These are phyloP conservation scores for Zoroaster sp. DNA, from an alignment of 53 echinoderm and acorn worm species.

Conservation along the genomic window DNA sequence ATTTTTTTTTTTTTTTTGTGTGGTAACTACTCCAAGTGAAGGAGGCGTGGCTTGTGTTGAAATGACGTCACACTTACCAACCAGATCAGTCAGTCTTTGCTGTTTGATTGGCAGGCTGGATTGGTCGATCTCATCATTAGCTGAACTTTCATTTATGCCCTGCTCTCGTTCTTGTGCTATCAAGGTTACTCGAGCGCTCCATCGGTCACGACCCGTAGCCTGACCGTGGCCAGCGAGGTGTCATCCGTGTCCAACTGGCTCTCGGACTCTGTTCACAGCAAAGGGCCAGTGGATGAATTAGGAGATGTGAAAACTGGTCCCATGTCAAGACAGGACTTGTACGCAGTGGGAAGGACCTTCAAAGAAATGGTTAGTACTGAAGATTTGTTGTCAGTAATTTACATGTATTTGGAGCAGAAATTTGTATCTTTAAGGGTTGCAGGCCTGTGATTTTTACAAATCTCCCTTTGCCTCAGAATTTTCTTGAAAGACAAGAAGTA, in stretches of 20 bases:
- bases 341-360: constrained; percentile 85
- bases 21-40: background rate
- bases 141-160: background rate
- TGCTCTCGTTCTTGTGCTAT: background rate
- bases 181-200: constrained; percentile 60
- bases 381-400: too few species aligned
- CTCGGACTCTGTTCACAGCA: constrained; percentile 79
- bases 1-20: background rate
- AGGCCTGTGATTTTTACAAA: too few species aligned
- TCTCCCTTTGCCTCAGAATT: too few species aligned
- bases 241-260: constrained; percentile 85
- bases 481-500: too few species aligned
- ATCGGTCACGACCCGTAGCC: constrained; percentile 56
- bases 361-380: constrained; percentile 81
- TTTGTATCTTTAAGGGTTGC: background rate
- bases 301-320: constrained; percentile 61
- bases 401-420: too few species aligned
- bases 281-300: constrained; percentile 69
- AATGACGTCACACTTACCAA: too few species aligned
- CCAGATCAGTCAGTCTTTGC: too few species aligned
- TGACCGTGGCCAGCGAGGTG: constrained; percentile 69
- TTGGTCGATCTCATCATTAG: too few species aligned
- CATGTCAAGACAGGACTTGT: constrained; percentile 76
- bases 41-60: too few species aligned
- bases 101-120: too few species aligned